These are phyloP conservation scores for Sebastes minor DNA, from an alignment of 2,797 vertebrate genomes.

Conservation along the genomic window DNA sequence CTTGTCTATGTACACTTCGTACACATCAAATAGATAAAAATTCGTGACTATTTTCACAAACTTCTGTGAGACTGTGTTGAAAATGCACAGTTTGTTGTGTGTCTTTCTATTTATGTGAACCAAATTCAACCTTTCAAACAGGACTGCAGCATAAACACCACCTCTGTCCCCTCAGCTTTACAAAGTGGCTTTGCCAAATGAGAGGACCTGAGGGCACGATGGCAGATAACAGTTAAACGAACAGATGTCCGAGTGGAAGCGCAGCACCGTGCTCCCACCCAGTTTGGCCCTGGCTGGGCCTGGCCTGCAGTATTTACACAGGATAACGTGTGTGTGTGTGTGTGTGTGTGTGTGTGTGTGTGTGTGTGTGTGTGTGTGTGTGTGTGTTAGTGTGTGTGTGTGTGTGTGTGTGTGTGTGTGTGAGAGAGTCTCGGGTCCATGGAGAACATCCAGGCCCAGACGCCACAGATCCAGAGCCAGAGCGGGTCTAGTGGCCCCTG, in stretches of 20 bases:
- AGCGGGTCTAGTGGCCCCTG: slow-evolving; percentile 48
- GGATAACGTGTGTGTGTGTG: slow-evolving; percentile 26
- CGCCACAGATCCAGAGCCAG: slow-evolving; percentile 48
- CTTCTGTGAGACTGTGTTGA: too few relatives aligned
- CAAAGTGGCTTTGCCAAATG: slow-evolving; percentile 37
- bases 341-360: not conserved
- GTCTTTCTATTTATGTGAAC: not conserved
- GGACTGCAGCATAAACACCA: not conserved
- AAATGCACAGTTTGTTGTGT: not conserved
- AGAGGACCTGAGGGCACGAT: slow-evolving; percentile 34
- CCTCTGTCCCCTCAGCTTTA: slow-evolving; percentile 2
- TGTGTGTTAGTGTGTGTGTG: not conserved
- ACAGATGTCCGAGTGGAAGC: slow-evolving; percentile 55
- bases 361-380: not conserved
- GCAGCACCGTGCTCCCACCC: slow-evolving; percentile 29
- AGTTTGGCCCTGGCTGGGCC: not conserved
- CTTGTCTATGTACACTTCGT: too few relatives aligned
- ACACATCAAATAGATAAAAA: too few relatives aligned
- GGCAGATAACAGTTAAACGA: slow-evolving; percentile 68
- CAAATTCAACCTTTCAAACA: not conserved
- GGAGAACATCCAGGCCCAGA: slow-evolving; percentile 60
- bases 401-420: not conserved
- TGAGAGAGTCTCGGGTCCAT: slow-evolving; percentile 37
- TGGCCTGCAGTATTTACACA: slow-evolving; percentile 61
- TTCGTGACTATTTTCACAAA: too few relatives aligned